Base-by-base conservation (phyloP, 2,113 vertebrate genomes). In the Callionymus lyra region DNA sequence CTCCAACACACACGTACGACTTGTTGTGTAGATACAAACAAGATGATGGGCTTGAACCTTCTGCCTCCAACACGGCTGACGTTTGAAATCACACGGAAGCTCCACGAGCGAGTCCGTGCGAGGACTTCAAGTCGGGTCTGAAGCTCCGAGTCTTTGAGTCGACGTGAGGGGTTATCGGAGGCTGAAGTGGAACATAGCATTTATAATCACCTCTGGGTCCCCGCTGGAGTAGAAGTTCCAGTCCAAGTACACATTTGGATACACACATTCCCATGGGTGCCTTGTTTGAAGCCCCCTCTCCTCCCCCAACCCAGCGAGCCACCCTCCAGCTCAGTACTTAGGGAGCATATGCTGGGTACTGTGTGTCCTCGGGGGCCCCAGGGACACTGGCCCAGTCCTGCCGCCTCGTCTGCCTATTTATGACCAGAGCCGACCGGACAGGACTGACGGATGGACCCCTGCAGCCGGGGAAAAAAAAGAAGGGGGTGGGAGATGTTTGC, bases 331-430 rank as follows among this genome's bases (percentile, higher is more conserved):
- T 55, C 70, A 63, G 54, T 67, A 76, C 64, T 85, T 85, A 73
- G 65, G 70, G 72, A 83, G 54, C 82, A 84, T 82, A 82, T 82
- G 82, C 56, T 72, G 65, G 56, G 50, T 74, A 56, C 59, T 63
- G 49, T 42, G 57, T 48, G 63, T 71, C 67, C 66, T 65, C 50
- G 4, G 58, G 67, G 63, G 70, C 56, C 53, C 19, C 12, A 36
- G 53, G 59, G 70, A 59, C 58, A 12, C 14, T 44, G 69, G 56
- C 63, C 59, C 59, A 57, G 55, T 59, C 63, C 44, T 15, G 65
- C 41, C 62, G 52, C 40, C 55, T 69, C 14, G 38, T 63, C 73
- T 70, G 58, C 66, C 47, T 71, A 38, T 75, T 75, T 74, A 63
- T 72, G 77, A 73, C 62, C 72, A 63, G 59, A 75, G 72, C 62